These are phyloP conservation scores for Cyprinodon diabolis DNA, from an alignment of 2,797 vertebrate species.

Conservation along the genomic window DNA sequence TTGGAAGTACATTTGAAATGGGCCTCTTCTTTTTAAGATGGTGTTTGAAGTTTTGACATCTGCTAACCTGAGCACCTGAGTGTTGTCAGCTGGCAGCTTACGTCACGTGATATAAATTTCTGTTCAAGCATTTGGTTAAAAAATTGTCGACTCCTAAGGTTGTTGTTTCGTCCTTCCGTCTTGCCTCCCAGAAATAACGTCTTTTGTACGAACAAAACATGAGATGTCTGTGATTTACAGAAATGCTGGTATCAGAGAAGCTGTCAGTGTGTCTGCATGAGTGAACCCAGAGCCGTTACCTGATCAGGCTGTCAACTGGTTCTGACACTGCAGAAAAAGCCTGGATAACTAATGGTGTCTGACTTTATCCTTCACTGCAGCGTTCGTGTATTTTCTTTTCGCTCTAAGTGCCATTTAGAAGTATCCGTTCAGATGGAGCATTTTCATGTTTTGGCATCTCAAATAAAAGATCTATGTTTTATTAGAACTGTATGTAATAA, in stretches of 20 bases:
- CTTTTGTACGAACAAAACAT: constrained; percentile 1
- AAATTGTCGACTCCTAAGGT: background rate
- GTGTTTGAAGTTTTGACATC: background rate
- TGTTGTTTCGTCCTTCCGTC: background rate
- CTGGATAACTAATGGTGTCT: constrained; percentile 50
- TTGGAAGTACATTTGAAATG: too few species aligned
- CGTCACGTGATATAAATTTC: too few species aligned
- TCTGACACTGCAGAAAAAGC: constrained; percentile 53
- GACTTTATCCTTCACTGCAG: constrained; percentile 51
- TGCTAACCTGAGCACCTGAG: background rate
- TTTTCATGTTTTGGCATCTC: background rate
- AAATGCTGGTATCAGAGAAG: constrained; percentile 23
- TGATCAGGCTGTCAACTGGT: constrained; percentile 32
- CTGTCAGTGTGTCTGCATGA: constrained; percentile 33
- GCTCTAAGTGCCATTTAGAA: constrained; percentile 19
- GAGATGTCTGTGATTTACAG: constrained; percentile 3
- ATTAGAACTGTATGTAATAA: background rate
- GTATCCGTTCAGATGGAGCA: background rate
- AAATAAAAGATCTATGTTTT: background rate
- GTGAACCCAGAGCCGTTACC: constrained; percentile 32
- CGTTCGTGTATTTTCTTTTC: constrained; percentile 8
- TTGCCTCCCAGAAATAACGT: background rate
- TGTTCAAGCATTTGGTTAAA: too few species aligned
- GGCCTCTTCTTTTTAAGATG: background rate
- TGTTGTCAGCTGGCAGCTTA: too few species aligned